phyloP scores from a whole-genome alignment of 2,888 invertebrate genomes.

The Poecilobothrus nobilitatus region DNA sequence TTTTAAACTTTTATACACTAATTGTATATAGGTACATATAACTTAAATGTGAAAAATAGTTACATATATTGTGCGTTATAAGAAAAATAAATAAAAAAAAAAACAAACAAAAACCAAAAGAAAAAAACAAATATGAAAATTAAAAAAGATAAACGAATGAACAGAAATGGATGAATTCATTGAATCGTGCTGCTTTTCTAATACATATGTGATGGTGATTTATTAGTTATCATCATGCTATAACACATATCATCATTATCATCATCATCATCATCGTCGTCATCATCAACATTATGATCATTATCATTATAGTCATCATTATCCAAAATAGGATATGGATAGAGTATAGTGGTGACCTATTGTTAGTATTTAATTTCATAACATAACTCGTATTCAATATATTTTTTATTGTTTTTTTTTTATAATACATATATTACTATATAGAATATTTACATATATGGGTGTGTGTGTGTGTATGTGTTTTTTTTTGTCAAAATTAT shows the following conservation, averaged over 20 bases:
- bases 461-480: too few species aligned
- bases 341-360: not conserved
- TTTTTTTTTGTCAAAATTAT: too few species aligned
- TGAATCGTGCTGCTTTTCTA: slow-evolving; percentile 2
- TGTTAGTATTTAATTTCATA: not conserved
- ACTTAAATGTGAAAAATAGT: too few species aligned
- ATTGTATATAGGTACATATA: too few species aligned
- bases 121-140: too few species aligned
- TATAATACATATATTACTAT: too few species aligned
- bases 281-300: not conserved
- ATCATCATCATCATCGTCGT: not conserved
- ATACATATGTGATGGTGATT: slow-evolving; percentile 6
- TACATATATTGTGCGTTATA: too few species aligned
- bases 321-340: not conserved
- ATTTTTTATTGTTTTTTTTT: not conserved
- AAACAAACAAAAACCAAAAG: too few species aligned
- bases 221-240: not conserved
- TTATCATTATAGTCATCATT: not conserved
- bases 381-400: not conserved
- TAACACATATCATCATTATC: too few species aligned
- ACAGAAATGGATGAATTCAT: not conserved
- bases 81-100: too few species aligned
- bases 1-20: too few species aligned
- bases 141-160: not conserved
- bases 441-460: too few species aligned